phyloP scores from a whole-genome alignment of 2,797 vertebrate species.

The Etheostoma nigrum region DNA sequence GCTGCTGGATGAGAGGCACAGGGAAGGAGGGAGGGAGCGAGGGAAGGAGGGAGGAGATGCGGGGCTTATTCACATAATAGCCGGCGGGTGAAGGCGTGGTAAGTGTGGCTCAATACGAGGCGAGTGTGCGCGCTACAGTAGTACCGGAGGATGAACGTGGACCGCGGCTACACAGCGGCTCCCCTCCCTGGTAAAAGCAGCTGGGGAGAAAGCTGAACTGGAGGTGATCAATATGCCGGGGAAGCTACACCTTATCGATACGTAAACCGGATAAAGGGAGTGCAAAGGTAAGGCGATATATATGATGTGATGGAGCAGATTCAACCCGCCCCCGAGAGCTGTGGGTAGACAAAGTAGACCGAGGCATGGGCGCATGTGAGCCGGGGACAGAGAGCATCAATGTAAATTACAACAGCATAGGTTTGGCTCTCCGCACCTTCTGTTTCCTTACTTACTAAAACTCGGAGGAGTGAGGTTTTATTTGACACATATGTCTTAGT shows the following conservation, averaged over 20 bases:
- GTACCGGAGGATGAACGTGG: constrained; percentile 71
- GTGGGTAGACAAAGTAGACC: constrained; percentile 73
- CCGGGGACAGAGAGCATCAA: constrained; percentile 40
- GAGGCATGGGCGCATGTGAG: constrained; percentile 49
- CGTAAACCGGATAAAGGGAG: constrained; percentile 54
- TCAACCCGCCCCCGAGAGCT: constrained; percentile 39
- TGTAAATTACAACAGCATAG: constrained; percentile 44
- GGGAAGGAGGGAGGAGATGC: constrained; percentile 51
- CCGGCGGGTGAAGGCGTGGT: constrained; percentile 85
- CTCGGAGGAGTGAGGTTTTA: constrained; percentile 25
- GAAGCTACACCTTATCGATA: constrained; percentile 35
- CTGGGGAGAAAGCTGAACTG: constrained; percentile 66
- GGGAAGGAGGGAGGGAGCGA: constrained; percentile 16
- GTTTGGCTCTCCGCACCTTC: constrained; percentile 28
- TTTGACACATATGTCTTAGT: constrained; percentile 52
- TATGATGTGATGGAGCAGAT: constrained; percentile 44
- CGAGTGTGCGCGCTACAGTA: constrained; percentile 61
- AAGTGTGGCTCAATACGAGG: constrained; percentile 70
- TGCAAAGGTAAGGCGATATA: constrained; percentile 69
- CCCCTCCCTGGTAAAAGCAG: constrained; percentile 60
- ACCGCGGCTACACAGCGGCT: constrained; percentile 65
- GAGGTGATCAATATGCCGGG: constrained; percentile 52
- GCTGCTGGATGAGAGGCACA: constrained; percentile 71
- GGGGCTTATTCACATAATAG: constrained; percentile 79
- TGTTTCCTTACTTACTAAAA: constrained; percentile 20